phyloP scores from a whole-genome alignment of 1,140 invertebrate species.

The Dendrolimus kikuchii region DNA sequence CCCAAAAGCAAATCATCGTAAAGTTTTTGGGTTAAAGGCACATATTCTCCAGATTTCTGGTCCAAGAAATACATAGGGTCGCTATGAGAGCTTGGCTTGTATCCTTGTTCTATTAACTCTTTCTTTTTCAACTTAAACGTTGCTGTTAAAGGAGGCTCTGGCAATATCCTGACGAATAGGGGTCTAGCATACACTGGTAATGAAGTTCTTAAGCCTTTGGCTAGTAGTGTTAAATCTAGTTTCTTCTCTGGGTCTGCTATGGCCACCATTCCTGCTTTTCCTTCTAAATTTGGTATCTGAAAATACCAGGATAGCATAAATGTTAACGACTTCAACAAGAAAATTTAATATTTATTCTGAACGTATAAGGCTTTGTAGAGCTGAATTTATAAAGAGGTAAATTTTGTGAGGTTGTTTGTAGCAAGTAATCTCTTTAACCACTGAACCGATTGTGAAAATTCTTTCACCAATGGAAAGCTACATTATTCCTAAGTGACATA shows the following conservation, averaged over 20 bases:
- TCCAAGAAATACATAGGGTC: conserved; percentile 86
- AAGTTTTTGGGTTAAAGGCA: conserved; percentile 77
- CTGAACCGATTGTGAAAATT: too few species aligned
- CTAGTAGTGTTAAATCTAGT: conserved; percentile 78
- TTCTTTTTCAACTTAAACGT: conserved; percentile 95
- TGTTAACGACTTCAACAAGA: too few species aligned
- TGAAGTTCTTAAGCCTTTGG: conserved; percentile 75
- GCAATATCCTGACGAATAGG: conserved; percentile 88
- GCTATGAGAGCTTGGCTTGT: conserved; percentile 75
- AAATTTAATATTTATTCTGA: too few species aligned
- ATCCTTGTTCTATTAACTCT: conserved; percentile 86
- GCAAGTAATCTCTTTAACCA: too few species aligned
- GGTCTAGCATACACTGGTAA: conserved; percentile 91
- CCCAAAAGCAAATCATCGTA: conserved; percentile 78
- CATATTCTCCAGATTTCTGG: conserved; percentile 67
- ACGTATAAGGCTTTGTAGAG: too few species aligned
- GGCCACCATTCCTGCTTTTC: conserved; percentile 95
- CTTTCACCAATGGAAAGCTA: too few species aligned
- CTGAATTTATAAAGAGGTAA: not conserved
- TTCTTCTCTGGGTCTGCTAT: conserved; percentile 84
- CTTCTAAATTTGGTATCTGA: conserved; percentile 87
- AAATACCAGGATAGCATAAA: conserved; percentile 9
- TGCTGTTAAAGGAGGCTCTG: conserved; percentile 86
- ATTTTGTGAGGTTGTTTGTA: too few species aligned
- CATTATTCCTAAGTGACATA: conserved; percentile 2